Conservation (phyloP, 2,113 vertebrate species). For the Maccullochella peelii region DNA sequence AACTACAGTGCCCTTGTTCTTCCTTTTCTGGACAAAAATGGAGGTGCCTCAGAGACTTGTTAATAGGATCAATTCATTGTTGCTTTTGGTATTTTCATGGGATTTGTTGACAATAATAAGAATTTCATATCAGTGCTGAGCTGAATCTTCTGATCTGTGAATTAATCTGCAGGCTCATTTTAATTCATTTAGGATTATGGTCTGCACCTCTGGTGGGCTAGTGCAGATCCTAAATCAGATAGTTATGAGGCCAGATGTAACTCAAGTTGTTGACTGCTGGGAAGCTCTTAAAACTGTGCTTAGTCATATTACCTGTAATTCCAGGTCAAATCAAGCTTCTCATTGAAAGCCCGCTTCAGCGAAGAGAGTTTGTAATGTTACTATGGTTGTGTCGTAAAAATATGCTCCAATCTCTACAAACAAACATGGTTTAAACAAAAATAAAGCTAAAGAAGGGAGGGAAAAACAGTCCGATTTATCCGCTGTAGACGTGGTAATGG, state of each 20-base stretch:
- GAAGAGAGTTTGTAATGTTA: background rate
- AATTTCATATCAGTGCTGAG: background rate
- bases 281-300: conserved; percentile 71
- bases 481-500: conserved; percentile 40
- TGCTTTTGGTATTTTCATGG: background rate
- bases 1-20: background rate
- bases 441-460: conserved; percentile 32
- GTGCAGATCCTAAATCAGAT: conserved; percentile 54
- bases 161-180: conserved; percentile 10
- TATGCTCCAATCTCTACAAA: conserved; percentile 39
- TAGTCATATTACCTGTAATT: conserved; percentile 74
- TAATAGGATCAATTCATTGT: background rate
- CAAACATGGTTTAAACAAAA: conserved; percentile 41
- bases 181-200: conserved; percentile 4
- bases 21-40: background rate
- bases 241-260: conserved; percentile 63
- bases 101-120: background rate
- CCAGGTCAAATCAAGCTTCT: conserved; percentile 52
- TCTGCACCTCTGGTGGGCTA: conserved; percentile 33
- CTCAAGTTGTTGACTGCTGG: conserved; percentile 66
- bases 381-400: conserved; percentile 31
- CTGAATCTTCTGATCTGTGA: conserved; percentile 16
- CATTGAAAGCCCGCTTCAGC: conserved; percentile 12
- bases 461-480: conserved; percentile 31
- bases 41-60: background rate